Percentiles rank a stretch among this genome's conserved stretches.
Evolutionary conservation across 1,140 invertebrate genomes (phyloP).

Genomic region (Drosophila tani): DNA sequence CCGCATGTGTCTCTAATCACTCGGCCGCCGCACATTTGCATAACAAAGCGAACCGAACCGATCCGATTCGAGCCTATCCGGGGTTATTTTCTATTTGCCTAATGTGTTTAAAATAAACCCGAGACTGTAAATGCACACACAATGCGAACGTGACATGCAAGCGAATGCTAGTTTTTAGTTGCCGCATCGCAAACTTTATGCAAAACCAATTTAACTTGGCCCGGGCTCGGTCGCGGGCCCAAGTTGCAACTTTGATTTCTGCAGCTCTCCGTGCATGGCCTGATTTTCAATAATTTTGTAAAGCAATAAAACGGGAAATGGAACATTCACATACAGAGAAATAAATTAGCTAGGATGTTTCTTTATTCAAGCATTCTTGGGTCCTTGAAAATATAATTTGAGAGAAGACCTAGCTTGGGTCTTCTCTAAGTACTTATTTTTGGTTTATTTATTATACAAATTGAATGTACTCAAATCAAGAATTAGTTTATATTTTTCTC

Average conservation of each 20-base stretch:
- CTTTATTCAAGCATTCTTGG: neutral
- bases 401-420: too few species aligned
- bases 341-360: neutral
- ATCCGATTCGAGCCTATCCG: constrained; percentile 10
- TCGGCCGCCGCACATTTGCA: constrained; percentile 3
- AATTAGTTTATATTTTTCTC: too few species aligned
- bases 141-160: constrained; percentile 72
- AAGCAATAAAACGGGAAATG: constrained; percentile 67
- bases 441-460: too few species aligned
- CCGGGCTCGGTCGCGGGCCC: constrained; percentile 33
- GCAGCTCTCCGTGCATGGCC: constrained; percentile 69
- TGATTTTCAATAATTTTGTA: constrained; percentile 80
- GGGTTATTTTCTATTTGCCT: constrained; percentile 32
- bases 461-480: too few species aligned
- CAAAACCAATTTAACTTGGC: constrained; percentile 74
- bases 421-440: too few species aligned
- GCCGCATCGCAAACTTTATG: constrained; percentile 37
- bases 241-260: constrained; percentile 75
- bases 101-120: constrained; percentile 56
- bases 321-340: constrained; percentile 20
- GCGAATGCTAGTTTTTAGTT: constrained; percentile 39
- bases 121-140: constrained; percentile 38
- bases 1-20: constrained; percentile 46
- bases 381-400: too few species aligned
- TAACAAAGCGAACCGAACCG: constrained; percentile 17